Conservation (phyloP, 2,797 vertebrate genomes). For the Muraenolepis orangiensis region DNA sequence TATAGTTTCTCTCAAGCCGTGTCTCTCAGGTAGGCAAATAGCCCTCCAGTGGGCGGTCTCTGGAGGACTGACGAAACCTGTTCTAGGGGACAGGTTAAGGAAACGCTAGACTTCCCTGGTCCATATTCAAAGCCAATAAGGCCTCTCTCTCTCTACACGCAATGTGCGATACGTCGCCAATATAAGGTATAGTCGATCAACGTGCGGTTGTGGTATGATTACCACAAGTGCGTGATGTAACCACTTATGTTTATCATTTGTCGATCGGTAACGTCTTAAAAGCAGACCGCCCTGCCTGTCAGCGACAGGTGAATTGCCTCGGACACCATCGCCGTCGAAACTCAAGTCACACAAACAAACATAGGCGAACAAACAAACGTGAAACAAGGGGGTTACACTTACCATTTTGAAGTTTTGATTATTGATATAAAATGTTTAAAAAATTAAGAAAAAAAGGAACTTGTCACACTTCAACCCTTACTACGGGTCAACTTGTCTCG, state of each 20-base stretch:
- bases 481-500: conserved; percentile 20
- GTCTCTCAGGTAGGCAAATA: conserved; percentile 27
- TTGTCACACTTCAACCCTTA: conserved; percentile 44
- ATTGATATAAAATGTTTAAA: neutral
- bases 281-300: conserved; percentile 26
- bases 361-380: conserved; percentile 1
- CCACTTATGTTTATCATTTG: neutral
- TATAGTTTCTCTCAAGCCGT: neutral
- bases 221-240: too few relatives aligned
- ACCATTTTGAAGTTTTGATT: conserved; percentile 54
- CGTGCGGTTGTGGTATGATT: too few relatives aligned
- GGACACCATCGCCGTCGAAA: neutral
- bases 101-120: neutral
- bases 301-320: conserved; percentile 51
- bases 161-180: neutral
- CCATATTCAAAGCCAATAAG: too few relatives aligned
- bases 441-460: neutral
- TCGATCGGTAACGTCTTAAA: neutral
- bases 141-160: too few relatives aligned
- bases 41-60: conserved; percentile 26
- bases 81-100: conserved; percentile 31
- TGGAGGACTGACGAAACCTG: conserved; percentile 58
- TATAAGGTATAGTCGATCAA: neutral
- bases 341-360: too few relatives aligned
- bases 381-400: conserved; percentile 33